These are phyloP conservation scores for Myanophis thanlyinensis DNA, from an alignment of 2,113 vertebrate species.

Conservation along the genomic window DNA sequence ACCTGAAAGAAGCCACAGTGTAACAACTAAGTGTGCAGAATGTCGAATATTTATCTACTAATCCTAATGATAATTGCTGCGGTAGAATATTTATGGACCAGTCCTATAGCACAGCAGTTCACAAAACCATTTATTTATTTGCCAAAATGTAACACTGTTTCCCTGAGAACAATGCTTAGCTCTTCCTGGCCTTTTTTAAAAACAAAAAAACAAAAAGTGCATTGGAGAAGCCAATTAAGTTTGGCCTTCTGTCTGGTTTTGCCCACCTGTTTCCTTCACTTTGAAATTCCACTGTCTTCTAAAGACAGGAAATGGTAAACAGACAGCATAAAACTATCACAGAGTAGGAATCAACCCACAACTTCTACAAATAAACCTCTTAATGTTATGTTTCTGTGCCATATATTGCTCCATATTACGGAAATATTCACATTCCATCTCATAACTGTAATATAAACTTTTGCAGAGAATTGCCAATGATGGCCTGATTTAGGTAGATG, in stretches of 20 bases:
- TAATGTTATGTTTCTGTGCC: background rate
- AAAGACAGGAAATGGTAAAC: background rate
- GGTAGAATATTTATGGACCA: background rate
- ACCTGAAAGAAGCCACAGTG: background rate
- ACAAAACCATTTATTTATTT: constrained; percentile 28
- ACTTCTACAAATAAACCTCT: background rate
- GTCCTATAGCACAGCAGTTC: constrained; percentile 7
- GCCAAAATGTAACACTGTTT: constrained; percentile 21
- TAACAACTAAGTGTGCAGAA: constrained; percentile 11
- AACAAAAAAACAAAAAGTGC: background rate
- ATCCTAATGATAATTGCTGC: constrained; percentile 3
- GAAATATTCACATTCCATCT: background rate
- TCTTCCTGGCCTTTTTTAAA: background rate
- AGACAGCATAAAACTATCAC: background rate
- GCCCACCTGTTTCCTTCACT: background rate
- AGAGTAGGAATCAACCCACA: background rate
- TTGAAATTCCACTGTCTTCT: background rate
- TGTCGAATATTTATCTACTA: constrained; percentile 34
- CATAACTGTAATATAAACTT: constrained; percentile 15
- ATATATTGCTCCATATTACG: background rate
- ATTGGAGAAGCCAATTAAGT: constrained; percentile 6
- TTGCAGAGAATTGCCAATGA: constrained; percentile 2
- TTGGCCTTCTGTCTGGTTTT: background rate
- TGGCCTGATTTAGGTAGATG: background rate
- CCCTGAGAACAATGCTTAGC: background rate